Percentiles rank a stretch among this genome's conserved stretches.
Evolutionary conservation across 2,888 invertebrate genomes (phyloP).

Genomic region (Sarcophaga caerulescens): DNA sequence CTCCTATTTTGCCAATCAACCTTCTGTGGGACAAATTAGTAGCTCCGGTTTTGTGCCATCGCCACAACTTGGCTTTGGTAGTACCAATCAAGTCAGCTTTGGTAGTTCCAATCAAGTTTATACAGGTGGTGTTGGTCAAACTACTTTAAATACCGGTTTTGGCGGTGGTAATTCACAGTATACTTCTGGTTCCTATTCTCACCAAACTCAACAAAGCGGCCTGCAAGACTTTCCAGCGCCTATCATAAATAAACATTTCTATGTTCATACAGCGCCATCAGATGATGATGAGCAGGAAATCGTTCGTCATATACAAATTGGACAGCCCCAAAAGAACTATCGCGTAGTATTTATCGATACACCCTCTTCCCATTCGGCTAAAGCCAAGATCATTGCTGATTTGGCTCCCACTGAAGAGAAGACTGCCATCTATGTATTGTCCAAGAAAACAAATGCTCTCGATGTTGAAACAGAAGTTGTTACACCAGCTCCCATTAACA

Average conservation of each 20-base stretch:
- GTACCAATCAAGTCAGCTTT: not conserved
- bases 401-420: constrained; percentile 79
- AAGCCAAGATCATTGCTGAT: constrained; percentile 78
- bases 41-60: constrained; percentile 60
- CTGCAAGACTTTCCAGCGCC: constrained; percentile 74
- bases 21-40: constrained; percentile 70
- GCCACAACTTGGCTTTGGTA: constrained; percentile 6
- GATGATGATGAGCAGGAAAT: constrained; percentile 78
- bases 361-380: constrained; percentile 75
- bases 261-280: constrained; percentile 79
- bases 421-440: constrained; percentile 80
- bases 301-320: constrained; percentile 77
- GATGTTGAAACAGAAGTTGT: constrained; percentile 77
- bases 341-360: constrained; percentile 80
- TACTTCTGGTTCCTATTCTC: constrained; percentile 62
- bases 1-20: constrained; percentile 70
- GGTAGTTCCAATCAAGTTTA: constrained; percentile 18
- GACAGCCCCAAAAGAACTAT: constrained; percentile 78
- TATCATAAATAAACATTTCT: constrained; percentile 78
- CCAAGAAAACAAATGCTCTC: constrained; percentile 77
- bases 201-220: constrained; percentile 64
- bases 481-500: constrained; percentile 74
- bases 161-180: constrained; percentile 55
- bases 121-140: constrained; percentile 21
- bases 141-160: constrained; percentile 56